Base-by-base conservation (phyloP, 2,113 vertebrate species). In the Anarrhichthys ocellatus region DNA sequence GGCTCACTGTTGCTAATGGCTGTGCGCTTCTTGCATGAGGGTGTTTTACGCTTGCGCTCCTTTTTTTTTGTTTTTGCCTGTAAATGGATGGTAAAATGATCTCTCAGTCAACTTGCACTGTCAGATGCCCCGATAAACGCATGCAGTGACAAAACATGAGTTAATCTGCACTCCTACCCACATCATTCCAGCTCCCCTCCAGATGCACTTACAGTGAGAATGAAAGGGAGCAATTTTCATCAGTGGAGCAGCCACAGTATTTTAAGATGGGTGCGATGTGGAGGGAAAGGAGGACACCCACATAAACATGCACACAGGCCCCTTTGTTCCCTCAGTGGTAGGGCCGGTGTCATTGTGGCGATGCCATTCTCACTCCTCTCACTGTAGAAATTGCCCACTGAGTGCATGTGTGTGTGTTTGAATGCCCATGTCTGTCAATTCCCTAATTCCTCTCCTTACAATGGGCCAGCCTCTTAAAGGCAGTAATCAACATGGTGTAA, bases 221-320 rank as follows among this genome's bases (percentile, higher is more conserved):
- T 83, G 88, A 91, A 91, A 89, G 85, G 69, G 79, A 87, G 86
- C 76, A 89, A 82, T 93, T 92, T 91, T 90, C 89, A 93, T 91
- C 87, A 89, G 89, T 52, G 61, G 36, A 88, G 84, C 76, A 83
- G 90, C 83, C 82, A 22, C 89, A 80, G 87, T 86, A 86, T 92
- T 93, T 91, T 90, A 90, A 88, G 89, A 92, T 87, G 89, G 82
- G 84, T 91, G 90, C 15, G 59, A 92, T 87, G 90, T 70, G 82
- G 80, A 91, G 68, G 89, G 34, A 81, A n/a, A 61, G 84, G 84
- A 92, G 61, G 61, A 74, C 63, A 34, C 81, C 59, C 54, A 69
- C 61, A 58, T 65, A 68, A 73, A 68, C 80, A 81, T 54, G 74
- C 27, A 91, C 85, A 94, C 84, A 88, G 73, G 69, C 50, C 56